phyloP scores from a whole-genome alignment of 2,797 vertebrate genomes.

The Sebastiscus albofasciatus region DNA sequence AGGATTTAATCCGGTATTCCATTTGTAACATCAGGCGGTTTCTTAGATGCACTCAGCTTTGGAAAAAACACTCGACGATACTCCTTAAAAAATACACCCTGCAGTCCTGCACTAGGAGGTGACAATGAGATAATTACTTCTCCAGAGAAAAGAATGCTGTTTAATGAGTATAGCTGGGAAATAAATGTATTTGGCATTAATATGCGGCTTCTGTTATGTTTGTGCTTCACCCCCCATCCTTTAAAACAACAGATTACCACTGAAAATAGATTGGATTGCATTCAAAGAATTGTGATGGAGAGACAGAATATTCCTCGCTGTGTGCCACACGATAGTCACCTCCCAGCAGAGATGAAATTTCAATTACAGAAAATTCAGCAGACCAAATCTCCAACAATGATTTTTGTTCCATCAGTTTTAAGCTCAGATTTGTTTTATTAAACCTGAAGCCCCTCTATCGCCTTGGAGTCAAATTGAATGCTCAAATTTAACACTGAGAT shows the following conservation, averaged over 20 bases:
- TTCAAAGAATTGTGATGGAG: conserved; percentile 35
- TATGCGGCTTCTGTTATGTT: conserved; percentile 7
- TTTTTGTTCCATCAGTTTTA: conserved; percentile 21
- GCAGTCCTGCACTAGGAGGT: conserved; percentile 5
- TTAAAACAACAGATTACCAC: conserved; percentile 54
- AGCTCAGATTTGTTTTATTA: conserved; percentile 67
- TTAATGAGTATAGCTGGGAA: conserved; percentile 39
- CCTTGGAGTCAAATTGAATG: conserved; percentile 64
- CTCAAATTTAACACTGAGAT: conserved; percentile 61
- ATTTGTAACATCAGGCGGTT: conserved; percentile 38
- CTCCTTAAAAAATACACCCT: conserved; percentile 3
- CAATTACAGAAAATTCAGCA: conserved; percentile 5
- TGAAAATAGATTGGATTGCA: conserved; percentile 55
- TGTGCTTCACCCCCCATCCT: neutral
- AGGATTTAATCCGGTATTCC: conserved; percentile 67
- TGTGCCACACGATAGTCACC: conserved; percentile 1
- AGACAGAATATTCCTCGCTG: neutral
- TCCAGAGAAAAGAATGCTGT: conserved; percentile 31
- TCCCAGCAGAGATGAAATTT: conserved; percentile 22
- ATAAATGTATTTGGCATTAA: conserved; percentile 43
- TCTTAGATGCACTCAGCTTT: conserved; percentile 21
- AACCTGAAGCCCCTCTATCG: conserved; percentile 44
- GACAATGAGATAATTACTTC: conserved; percentile 28
- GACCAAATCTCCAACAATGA: conserved; percentile 1
- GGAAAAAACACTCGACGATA: neutral